These are phyloP conservation scores for Neotoxoptera formosana DNA, from an alignment of 1,140 invertebrate species.

Conservation along the genomic window DNA sequence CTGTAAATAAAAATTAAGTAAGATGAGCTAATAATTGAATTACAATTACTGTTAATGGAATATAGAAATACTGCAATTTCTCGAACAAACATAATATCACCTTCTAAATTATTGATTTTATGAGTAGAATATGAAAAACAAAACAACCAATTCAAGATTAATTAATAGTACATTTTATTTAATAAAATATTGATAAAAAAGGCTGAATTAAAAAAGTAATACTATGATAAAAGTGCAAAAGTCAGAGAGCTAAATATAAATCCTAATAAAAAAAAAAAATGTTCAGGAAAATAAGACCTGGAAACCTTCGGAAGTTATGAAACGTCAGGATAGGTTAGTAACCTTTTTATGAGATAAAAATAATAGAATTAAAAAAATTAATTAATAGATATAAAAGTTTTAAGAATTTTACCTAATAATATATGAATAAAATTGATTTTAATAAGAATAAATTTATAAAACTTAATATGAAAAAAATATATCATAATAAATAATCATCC, in stretches of 20 bases:
- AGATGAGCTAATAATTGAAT: constrained; percentile 2
- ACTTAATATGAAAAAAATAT: background rate
- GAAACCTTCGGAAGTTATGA: constrained; percentile 9
- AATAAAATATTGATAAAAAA: background rate
- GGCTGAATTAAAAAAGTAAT: background rate
- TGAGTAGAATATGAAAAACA: constrained; percentile 18
- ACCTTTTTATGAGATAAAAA: constrained; percentile 19
- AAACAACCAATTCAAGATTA: constrained; percentile 14
- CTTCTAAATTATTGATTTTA: constrained; percentile 39
- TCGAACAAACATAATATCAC: constrained; percentile 22
- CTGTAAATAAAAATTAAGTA: too few species aligned
- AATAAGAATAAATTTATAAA: background rate
- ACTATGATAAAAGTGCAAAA: constrained; percentile 26
- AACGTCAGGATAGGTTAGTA: background rate
- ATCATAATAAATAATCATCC: background rate
- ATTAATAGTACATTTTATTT: background rate
- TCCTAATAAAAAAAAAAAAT: background rate
- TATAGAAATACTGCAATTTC: constrained; percentile 31
- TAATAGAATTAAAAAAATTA: constrained; percentile 39
- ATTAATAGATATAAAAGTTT: constrained; percentile 17
- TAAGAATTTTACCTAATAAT: background rate
- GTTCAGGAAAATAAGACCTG: constrained; percentile 11
- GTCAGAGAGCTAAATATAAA: background rate
- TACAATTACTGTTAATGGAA: constrained; percentile 21
- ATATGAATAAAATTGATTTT: constrained; percentile 9